Evolutionary conservation across 1,140 invertebrate genomes (phyloP).

Genomic region (Amphibalanus amphitrite): DNA sequence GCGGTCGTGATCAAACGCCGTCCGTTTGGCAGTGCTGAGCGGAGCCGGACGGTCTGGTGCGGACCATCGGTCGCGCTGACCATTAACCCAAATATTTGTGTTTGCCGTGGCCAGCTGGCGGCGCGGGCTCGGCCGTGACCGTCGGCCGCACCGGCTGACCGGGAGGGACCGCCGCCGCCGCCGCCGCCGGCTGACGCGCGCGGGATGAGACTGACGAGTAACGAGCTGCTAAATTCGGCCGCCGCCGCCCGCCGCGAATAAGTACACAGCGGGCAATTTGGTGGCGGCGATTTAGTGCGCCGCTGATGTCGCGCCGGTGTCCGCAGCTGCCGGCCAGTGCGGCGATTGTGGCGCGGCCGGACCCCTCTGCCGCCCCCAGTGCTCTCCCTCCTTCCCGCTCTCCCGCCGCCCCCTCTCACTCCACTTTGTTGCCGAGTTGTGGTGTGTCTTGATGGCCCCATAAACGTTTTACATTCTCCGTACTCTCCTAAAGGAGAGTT

Average conservation of each 20-base stretch:
- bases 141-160: no score
- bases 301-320: not conserved
- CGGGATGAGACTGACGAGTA: not conserved
- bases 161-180: no score
- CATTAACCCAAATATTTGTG: not conserved
- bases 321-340: not conserved
- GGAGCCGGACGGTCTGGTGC: no score
- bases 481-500: no score
- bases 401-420: no score
- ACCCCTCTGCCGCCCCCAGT: no score
- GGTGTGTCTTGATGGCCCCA: no score
- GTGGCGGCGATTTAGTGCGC: not conserved
- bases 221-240: not conserved
- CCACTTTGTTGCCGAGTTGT: not conserved
- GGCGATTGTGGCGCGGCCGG: not conserved
- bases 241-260: not conserved
- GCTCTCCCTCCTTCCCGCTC: not conserved
- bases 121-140: no score
- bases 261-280: not conserved
- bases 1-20: not conserved
- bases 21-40: not conserved
- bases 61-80: not conserved
- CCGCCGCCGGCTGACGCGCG: no score
- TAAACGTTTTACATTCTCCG: no score
- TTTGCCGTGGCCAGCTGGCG: not conserved